phyloP scores from a whole-genome alignment of 2,113 vertebrate species.

The Cryptoleucopteryx plumbea region DNA sequence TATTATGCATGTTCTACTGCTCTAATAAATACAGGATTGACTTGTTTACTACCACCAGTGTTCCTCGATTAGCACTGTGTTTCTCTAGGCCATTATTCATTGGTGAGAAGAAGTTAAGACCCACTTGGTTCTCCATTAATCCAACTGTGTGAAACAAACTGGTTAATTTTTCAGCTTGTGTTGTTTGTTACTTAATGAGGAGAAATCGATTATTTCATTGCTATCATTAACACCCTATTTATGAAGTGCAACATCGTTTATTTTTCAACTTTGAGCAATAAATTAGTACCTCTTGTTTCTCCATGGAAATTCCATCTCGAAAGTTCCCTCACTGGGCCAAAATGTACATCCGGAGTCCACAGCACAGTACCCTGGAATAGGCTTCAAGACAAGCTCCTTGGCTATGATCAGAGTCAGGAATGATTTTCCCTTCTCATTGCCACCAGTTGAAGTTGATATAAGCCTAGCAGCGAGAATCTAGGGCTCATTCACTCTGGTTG shows the following conservation, averaged over 20 bases:
- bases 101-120: constrained; percentile 20
- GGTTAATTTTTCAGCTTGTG: constrained; percentile 30
- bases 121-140: constrained; percentile 33
- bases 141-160: constrained; percentile 40
- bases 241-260: not conserved
- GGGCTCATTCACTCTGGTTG: not conserved
- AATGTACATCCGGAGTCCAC: not conserved
- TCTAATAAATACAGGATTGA: constrained; percentile 71
- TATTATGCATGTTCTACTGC: constrained; percentile 61
- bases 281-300: not conserved
- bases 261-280: constrained; percentile 9
- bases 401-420: not conserved
- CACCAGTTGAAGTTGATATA: not conserved
- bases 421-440: not conserved
- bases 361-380: not conserved
- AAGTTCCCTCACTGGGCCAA: not conserved
- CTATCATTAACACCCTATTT: constrained; percentile 40
- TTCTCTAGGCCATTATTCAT: constrained; percentile 56
- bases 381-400: not conserved
- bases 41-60: constrained; percentile 61
- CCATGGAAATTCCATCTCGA: not conserved
- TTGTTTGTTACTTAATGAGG: constrained; percentile 34
- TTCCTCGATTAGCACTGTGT: constrained; percentile 56
- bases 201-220: constrained; percentile 15
- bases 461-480: not conserved